Conservation (phyloP, 2,888 invertebrate species). For the Cosmia pyralina region DNA sequence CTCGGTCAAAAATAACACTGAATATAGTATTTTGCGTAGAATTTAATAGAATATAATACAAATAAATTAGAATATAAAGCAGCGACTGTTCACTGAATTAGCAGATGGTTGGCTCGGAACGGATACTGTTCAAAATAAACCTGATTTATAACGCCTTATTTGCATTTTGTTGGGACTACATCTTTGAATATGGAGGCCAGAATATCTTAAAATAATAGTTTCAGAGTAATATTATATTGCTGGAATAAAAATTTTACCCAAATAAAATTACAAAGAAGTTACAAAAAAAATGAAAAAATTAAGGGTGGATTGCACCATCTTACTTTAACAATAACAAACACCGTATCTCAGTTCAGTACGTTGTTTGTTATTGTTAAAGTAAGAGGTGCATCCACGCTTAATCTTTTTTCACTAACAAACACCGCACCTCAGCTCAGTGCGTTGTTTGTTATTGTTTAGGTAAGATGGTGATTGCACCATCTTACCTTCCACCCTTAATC, state of each 20-base stretch:
- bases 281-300: too few relatives aligned
- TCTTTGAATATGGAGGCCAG: conserved; percentile 52
- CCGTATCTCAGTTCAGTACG: too few relatives aligned
- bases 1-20: neutral
- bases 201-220: conserved; percentile 50
- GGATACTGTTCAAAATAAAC: conserved; percentile 71
- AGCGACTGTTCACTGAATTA: conserved; percentile 76
- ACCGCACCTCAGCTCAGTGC: too few relatives aligned
- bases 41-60: conserved; percentile 45
- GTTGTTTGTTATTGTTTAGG: too few relatives aligned
- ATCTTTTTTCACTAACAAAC: too few relatives aligned
- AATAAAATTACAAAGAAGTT: neutral
- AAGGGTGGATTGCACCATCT: too few relatives aligned
- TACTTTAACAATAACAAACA: too few relatives aligned
- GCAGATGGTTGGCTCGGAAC: conserved; percentile 76
- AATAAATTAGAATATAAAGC: conserved; percentile 64
- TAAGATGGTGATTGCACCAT: too few relatives aligned
- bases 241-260: neutral
- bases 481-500: too few relatives aligned
- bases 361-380: too few relatives aligned
- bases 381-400: too few relatives aligned
- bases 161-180: conserved; percentile 62
- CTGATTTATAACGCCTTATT: conserved; percentile 79
- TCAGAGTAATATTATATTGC: conserved; percentile 7
- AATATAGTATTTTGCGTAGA: neutral